A percentile compares a stretch with the other conserved stretches of the same genome.
Conservation (phyloP, 2,797 vertebrate species). For the Helicolenus hilgendorfi region DNA sequence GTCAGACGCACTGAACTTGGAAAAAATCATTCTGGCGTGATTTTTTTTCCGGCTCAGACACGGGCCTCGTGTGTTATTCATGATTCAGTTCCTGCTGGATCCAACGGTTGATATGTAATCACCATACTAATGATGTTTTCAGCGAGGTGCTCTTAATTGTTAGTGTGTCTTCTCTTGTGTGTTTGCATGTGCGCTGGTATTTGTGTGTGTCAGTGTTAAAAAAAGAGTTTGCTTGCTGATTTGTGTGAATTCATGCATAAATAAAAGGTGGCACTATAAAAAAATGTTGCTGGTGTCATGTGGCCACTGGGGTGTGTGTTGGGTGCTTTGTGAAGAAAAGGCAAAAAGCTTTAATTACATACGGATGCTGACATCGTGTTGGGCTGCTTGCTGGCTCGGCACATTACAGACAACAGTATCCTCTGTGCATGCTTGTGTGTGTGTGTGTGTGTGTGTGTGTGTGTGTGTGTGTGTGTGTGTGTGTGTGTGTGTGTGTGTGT, state of each 20-base stretch:
- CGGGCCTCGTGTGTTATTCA: conserved; percentile 67
- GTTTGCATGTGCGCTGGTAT: neutral
- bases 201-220: neutral
- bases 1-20: conserved; percentile 21
- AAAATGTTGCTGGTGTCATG: conserved; percentile 5
- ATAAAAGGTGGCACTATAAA: conserved; percentile 15
- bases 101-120: conserved; percentile 46
- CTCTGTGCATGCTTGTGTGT: conserved; percentile 1
- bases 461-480: neutral
- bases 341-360: conserved; percentile 78
- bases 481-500: neutral
- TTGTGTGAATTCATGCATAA: conserved; percentile 9
- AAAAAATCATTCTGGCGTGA: conserved; percentile 37
- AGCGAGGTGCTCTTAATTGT: conserved; percentile 30
- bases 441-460: neutral
- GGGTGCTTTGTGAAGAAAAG: conserved; percentile 56
- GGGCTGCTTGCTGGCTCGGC: conserved; percentile 68
- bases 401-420: conserved; percentile 69
- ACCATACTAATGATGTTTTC: conserved; percentile 54
- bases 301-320: neutral
- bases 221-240: neutral
- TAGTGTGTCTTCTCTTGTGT: neutral
- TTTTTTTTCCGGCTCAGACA: conserved; percentile 53
- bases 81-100: conserved; percentile 43
- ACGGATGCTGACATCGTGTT: conserved; percentile 66